phyloP scores from a whole-genome alignment of 2,888 invertebrate genomes.

The Limnephilus auricula region DNA sequence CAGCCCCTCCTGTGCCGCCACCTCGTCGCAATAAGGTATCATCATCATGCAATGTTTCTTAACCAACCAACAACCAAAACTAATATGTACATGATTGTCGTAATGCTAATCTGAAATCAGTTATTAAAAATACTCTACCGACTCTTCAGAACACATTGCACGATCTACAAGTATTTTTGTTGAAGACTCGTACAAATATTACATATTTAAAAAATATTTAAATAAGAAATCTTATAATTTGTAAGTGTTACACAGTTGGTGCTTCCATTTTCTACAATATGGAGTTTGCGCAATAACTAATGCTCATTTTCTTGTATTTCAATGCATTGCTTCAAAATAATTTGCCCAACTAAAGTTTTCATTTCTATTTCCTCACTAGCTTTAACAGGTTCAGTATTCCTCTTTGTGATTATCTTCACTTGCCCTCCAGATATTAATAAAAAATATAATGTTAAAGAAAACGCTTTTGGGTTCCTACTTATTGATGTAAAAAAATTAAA shows the following conservation, averaged over 20 bases:
- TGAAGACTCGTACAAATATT: not conserved
- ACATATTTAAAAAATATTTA: not conserved
- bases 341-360: not conserved
- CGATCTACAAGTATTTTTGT: not conserved
- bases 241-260: not conserved
- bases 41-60: conserved; percentile 62
- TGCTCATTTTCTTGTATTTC: not conserved
- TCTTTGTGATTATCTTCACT: not conserved
- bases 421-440: not conserved
- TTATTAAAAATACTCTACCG: not conserved
- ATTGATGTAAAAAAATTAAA: not conserved
- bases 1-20: conserved; percentile 74
- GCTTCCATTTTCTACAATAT: not conserved
- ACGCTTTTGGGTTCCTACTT: not conserved
- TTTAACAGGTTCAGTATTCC: not conserved
- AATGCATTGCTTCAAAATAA: not conserved
- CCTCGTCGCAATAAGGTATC: conserved; percentile 76
- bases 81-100: not conserved
- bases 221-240: not conserved
- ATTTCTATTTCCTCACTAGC: not conserved
- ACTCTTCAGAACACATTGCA: not conserved
- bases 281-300: not conserved
- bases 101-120: not conserved
- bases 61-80: conserved; percentile 5
- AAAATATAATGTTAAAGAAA: not conserved